Evolutionary conservation across 2,113 vertebrate genomes (phyloP), one percentile per base, ranked within the genome.

Genomic region (Caretta caretta): DNA sequence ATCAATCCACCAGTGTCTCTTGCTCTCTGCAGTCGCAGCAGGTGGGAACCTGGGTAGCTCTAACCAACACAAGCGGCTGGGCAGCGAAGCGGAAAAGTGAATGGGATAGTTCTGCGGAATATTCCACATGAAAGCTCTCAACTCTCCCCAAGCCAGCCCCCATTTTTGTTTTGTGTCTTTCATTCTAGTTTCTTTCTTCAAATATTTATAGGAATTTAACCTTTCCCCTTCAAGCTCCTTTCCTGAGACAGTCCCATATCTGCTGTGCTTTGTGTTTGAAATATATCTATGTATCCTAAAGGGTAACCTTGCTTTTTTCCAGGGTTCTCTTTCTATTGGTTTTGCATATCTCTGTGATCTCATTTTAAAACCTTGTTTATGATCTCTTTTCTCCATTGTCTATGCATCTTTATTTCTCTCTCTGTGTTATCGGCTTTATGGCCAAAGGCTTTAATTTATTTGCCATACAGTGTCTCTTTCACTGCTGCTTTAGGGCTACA

Each of bases 371-470:
- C 83, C 51, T 72, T 10, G 49, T 49, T 49, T 49, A 49, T 49
- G 49, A 49, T 49, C 53, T 51, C 16, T 31, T 50, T 82, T 42
- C 35, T 91, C 59, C 86, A 54, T 2, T 90, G 91, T n/a, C 95
- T 88, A 29, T 1, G 2, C 56, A 27, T 79, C 86, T 14, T 92
- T 87, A 88, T 93, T 82, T 85, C 84, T 50, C 8, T 81, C 88
- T 86, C 51, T 90, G 59, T 0, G 8, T 85, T 95, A 5, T 76
- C 87, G 80, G 94, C 89, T 95, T 93, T 42, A 46, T 50, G 89
- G 94, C 87, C 92, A 54, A 95, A 87, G 53, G 85, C 85, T 97
- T 90, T 97, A 84, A 95, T 97, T 96, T 97, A 95, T 98, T 98
- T 97, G 96, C 97, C 94, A 49, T 94, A 88, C 96, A 91, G 9